Conservation (phyloP, 2,888 invertebrate species). For the Eurytoma californica region DNA sequence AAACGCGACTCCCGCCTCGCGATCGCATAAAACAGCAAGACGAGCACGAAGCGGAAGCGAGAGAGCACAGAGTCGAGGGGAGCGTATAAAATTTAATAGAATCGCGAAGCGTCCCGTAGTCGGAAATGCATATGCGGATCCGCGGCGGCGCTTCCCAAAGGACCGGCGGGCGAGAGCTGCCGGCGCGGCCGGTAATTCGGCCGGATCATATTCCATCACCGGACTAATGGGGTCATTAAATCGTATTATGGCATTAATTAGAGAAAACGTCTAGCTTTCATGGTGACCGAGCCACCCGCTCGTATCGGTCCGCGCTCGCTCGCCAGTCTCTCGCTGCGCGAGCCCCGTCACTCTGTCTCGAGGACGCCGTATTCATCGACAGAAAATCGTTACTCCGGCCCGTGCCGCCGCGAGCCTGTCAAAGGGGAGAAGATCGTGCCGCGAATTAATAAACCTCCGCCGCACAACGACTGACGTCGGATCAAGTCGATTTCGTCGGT, state of each 20-base stretch:
- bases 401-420: background rate
- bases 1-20: no score
- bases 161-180: background rate
- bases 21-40: background rate
- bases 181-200: slow-evolving; percentile 36
- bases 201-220: slow-evolving; percentile 53
- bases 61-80: background rate
- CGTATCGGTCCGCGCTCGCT: background rate
- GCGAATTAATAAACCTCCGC: slow-evolving; percentile 48
- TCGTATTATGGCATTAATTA: slow-evolving; percentile 51
- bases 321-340: slow-evolving; percentile 7
- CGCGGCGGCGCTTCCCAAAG: slow-evolving; percentile 20
- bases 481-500: slow-evolving; percentile 45
- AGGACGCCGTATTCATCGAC: slow-evolving; percentile 52
- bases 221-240: slow-evolving; percentile 52
- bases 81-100: background rate
- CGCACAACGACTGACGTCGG: slow-evolving; percentile 3
- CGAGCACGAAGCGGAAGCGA: slow-evolving; percentile 12
- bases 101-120: background rate
- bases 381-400: slow-evolving; percentile 56
- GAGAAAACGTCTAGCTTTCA: slow-evolving; percentile 49
- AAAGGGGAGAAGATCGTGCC: slow-evolving; percentile 13
- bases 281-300: slow-evolving; percentile 3
- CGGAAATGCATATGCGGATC: background rate
- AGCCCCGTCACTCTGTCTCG: slow-evolving; percentile 23